Conservation (phyloP, 2,797 vertebrate genomes). For the Gymnodraco acuticeps region DNA sequence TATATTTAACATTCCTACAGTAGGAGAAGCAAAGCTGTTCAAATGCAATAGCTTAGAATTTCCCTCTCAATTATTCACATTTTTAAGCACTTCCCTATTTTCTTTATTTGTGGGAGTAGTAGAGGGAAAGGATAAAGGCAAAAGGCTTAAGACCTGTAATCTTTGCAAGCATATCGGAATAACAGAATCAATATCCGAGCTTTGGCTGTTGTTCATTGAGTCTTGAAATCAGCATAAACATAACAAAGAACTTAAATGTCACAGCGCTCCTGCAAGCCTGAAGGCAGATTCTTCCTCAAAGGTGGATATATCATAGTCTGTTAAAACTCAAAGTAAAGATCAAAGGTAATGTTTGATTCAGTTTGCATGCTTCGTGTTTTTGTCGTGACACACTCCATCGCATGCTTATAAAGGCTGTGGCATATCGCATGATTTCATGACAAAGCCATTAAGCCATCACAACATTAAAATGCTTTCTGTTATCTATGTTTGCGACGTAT, state of each 20-base stretch:
- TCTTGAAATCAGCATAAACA: constrained; percentile 49
- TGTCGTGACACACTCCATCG: constrained; percentile 3
- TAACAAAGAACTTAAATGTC: constrained; percentile 66
- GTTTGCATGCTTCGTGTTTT: constrained; percentile 23
- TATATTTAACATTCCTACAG: background rate
- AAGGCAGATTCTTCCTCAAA: constrained; percentile 52
- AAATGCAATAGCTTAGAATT: constrained; percentile 3
- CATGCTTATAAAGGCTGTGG: background rate
- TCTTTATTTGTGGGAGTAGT: background rate
- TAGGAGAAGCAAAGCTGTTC: constrained; percentile 1
- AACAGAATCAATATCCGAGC: constrained; percentile 20
- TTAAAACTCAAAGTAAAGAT: constrained; percentile 65
- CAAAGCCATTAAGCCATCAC: constrained; percentile 21
- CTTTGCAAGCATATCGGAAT: constrained; percentile 13
- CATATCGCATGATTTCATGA: background rate
- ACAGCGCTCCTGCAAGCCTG: constrained; percentile 39
- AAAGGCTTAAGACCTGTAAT: background rate
- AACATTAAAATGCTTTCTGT: constrained; percentile 10
- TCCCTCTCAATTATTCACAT: constrained; percentile 1
- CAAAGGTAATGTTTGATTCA: constrained; percentile 52
- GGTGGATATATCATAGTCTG: constrained; percentile 29
- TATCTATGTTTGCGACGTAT: background rate
- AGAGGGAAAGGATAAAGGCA: background rate
- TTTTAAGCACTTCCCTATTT: background rate
- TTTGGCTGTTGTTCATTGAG: constrained; percentile 5